Evolutionary conservation across 2,113 vertebrate species (phyloP).

Genomic region (Peromyscus leucopus): DNA sequence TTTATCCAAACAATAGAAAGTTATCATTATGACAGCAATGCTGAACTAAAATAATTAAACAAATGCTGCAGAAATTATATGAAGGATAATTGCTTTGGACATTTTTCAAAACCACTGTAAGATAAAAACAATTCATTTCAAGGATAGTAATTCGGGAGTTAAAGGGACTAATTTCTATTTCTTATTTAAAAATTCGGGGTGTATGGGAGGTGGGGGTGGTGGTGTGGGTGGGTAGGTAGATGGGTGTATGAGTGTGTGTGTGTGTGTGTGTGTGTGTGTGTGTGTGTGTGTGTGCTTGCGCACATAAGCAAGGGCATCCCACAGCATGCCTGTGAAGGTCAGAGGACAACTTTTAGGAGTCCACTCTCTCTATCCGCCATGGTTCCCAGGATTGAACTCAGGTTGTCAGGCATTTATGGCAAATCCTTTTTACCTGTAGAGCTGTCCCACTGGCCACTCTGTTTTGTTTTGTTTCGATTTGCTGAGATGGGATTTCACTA

Average conservation of each 20-base stretch:
- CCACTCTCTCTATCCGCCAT: neutral
- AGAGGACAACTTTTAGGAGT: neutral
- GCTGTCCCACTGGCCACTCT: neutral
- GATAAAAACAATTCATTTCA: slow-evolving; percentile 40
- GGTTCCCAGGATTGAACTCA: neutral
- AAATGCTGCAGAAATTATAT: slow-evolving; percentile 23
- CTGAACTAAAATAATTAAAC: slow-evolving; percentile 61
- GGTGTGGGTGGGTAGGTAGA: neutral
- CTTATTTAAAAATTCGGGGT: neutral
- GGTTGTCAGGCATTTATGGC: neutral
- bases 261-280: neutral
- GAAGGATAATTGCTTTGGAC: slow-evolving; percentile 1
- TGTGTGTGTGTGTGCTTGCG: neutral
- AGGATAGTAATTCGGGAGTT: slow-evolving; percentile 28
- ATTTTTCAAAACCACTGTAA: slow-evolving; percentile 34
- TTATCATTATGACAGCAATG: slow-evolving; percentile 60
- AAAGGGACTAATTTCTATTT: slow-evolving; percentile 29
- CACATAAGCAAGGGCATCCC: too few relatives aligned
- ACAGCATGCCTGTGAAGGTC: neutral
- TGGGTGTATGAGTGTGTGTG: neutral
- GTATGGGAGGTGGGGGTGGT: neutral
- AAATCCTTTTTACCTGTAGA: neutral
- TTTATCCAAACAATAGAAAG: slow-evolving; percentile 74
- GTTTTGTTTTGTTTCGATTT: neutral
- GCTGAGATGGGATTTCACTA: neutral